Conservation (phyloP, 2,113 vertebrate genomes). For the Falco punctatus region DNA sequence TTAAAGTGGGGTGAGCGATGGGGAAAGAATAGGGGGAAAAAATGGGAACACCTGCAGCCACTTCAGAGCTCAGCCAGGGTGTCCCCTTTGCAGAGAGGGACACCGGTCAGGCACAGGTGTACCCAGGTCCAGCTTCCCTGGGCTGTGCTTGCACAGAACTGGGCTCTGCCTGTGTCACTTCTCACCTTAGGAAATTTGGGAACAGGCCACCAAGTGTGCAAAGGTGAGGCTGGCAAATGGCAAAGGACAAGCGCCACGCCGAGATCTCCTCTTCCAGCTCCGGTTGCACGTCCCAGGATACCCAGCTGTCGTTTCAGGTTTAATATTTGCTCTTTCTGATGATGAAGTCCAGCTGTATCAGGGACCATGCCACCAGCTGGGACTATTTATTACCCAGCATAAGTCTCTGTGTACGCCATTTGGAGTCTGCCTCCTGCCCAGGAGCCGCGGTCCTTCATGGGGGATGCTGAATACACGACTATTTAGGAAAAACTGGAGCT, state of each 20-base stretch:
- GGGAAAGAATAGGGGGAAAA: neutral
- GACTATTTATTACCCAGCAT: neutral
- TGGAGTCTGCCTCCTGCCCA: neutral
- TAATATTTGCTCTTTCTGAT: neutral
- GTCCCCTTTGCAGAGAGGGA: neutral
- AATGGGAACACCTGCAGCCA: neutral
- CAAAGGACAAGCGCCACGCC: neutral
- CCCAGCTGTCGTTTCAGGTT: neutral
- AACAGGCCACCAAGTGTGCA: neutral
- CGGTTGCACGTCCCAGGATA: neutral
- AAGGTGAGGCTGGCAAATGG: neutral
- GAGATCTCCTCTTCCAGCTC: neutral
- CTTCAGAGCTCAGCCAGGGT: neutral
- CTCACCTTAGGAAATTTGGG: neutral
- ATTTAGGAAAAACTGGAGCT: neutral
- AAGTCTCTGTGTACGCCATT: neutral
- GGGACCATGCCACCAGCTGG: neutral
- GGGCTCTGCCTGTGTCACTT: neutral
- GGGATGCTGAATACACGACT: neutral
- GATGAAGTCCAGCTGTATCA: neutral
- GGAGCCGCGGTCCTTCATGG: accelerated
- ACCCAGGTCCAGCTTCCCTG: accelerated
- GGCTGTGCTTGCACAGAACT: neutral
- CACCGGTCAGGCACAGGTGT: accelerated
- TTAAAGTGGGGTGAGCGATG: neutral